Percentiles rank a stretch among this genome's conserved stretches.
phyloP scores from a whole-genome alignment of 1,140 invertebrate genomes.

The Drosophila nasuta region DNA sequence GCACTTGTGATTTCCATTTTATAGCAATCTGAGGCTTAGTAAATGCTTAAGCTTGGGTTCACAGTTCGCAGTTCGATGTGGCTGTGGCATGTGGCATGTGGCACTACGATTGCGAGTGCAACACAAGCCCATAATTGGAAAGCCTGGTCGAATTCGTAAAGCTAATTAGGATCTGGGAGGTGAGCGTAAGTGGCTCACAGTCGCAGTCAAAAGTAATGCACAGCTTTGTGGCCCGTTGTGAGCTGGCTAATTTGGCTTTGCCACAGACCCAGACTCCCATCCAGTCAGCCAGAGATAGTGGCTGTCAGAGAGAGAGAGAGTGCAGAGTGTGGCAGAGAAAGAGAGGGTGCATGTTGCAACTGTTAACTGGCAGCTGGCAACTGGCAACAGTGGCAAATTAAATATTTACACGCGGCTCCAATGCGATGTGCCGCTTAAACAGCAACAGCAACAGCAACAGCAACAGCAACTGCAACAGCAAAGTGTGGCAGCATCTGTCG shows the following conservation, averaged over 20 bases:
- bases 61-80: too few relatives aligned
- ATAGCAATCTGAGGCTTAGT: too few relatives aligned
- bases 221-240: constrained; percentile 8
- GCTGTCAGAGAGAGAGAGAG: background rate
- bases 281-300: constrained; percentile 21
- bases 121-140: constrained; percentile 10
- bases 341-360: constrained; percentile 2
- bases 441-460: constrained; percentile 11
- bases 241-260: constrained; percentile 32
- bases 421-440: constrained; percentile 20
- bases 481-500: constrained; percentile 24
- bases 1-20: too few relatives aligned
- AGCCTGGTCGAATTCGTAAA: constrained; percentile 18
- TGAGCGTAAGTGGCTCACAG: constrained; percentile 14
- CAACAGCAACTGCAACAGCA: constrained; percentile 4
- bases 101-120: background rate
- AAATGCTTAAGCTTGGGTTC: too few relatives aligned
- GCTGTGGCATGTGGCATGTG: too few relatives aligned
- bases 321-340: background rate
- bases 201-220: constrained; percentile 30
- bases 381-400: constrained; percentile 38
- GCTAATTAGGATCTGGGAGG: constrained; percentile 12
- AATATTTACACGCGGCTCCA: constrained; percentile 46
- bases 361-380: constrained; percentile 9
- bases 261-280: background rate